These are phyloP conservation scores for Sphaerophoria taeniata DNA, from an alignment of 2,888 invertebrate genomes.

Conservation along the genomic window DNA sequence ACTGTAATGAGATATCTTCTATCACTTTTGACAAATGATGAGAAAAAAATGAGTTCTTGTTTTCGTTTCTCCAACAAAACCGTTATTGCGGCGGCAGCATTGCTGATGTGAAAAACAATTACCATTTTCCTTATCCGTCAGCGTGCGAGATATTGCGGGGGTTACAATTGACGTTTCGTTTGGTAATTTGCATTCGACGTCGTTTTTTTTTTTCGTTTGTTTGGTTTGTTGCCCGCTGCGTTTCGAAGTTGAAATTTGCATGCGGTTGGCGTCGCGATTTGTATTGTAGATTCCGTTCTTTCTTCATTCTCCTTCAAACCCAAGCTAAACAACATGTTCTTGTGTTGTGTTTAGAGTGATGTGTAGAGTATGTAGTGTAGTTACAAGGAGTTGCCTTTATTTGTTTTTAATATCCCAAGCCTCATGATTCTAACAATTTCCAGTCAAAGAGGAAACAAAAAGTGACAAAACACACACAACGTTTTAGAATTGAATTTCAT, in stretches of 20 bases:
- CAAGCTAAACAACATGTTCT: background rate
- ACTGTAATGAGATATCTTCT: no score
- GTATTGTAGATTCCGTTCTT: slow-evolving; percentile 27
- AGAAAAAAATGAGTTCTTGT: background rate
- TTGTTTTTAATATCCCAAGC: no score
- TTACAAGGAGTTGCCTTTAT: slow-evolving; percentile 7
- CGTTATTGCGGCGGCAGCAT: slow-evolving; percentile 6
- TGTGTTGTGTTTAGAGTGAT: background rate
- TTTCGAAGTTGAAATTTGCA: slow-evolving; percentile 37
- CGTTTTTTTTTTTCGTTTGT: background rate
- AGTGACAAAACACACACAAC: slow-evolving; percentile 50
- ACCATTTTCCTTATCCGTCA: slow-evolving; percentile 63
- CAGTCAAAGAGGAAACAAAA: slow-evolving; percentile 63
- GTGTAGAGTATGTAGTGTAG: no score
- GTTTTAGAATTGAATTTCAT: slow-evolving; percentile 67
- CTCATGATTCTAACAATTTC: no score
- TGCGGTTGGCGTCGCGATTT: slow-evolving; percentile 15
- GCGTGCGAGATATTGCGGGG: background rate
- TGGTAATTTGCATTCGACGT: background rate
- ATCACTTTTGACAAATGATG: slow-evolving; percentile 53
- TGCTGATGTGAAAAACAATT: slow-evolving; percentile 61
- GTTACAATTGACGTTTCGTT: background rate
- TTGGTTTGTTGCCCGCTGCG: slow-evolving; percentile 21
- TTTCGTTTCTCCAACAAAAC: background rate
- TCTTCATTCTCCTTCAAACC: background rate